Percentiles rank a stretch among this genome's conserved stretches.
These are phyloP conservation scores for Sesia apiformis DNA, from an alignment of 2,888 invertebrate genomes.

Conservation along the genomic window DNA sequence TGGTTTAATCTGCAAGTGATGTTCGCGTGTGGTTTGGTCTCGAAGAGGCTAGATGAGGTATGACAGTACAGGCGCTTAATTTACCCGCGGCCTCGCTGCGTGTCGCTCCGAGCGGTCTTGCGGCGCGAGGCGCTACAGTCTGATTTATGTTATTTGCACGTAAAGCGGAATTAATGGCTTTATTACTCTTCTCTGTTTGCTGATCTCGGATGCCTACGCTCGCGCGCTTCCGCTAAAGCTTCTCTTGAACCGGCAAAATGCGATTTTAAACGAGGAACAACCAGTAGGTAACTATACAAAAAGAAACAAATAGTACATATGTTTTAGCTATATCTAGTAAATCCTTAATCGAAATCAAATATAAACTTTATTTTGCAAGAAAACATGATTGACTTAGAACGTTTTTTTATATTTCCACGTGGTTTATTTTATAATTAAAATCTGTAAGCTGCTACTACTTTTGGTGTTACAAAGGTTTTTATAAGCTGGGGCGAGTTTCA, in stretches of 20 bases:
- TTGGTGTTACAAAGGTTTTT: not conserved
- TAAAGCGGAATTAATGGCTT: slow-evolving; percentile 72
- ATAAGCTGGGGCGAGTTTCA: slow-evolving; percentile 33
- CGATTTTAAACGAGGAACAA: slow-evolving; percentile 15
- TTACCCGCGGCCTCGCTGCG: slow-evolving; percentile 44
- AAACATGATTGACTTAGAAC: too few relatives aligned
- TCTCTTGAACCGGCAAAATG: not conserved
- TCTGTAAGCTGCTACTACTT: too few relatives aligned
- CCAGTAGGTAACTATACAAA: slow-evolving; percentile 1
- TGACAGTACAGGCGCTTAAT: slow-evolving; percentile 50
- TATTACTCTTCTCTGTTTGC: slow-evolving; percentile 69
- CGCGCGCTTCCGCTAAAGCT: slow-evolving; percentile 26
- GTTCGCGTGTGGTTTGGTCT: slow-evolving; percentile 15
- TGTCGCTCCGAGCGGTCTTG: slow-evolving; percentile 52
- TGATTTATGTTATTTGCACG: slow-evolving; percentile 73
- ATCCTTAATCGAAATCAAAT: too few relatives aligned
- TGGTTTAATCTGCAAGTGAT: slow-evolving; percentile 35
- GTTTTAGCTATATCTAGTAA: too few relatives aligned
- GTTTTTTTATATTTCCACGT: too few relatives aligned
- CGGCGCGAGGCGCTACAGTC: slow-evolving; percentile 45
- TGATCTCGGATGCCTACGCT: slow-evolving; percentile 49
- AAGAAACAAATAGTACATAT: too few relatives aligned
- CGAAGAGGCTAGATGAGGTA: slow-evolving; percentile 32
- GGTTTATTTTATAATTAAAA: too few relatives aligned
- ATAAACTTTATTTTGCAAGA: too few relatives aligned